phyloP scores from a whole-genome alignment of 92 coral and sea anemone species.

The Pocillopora meandrina region DNA sequence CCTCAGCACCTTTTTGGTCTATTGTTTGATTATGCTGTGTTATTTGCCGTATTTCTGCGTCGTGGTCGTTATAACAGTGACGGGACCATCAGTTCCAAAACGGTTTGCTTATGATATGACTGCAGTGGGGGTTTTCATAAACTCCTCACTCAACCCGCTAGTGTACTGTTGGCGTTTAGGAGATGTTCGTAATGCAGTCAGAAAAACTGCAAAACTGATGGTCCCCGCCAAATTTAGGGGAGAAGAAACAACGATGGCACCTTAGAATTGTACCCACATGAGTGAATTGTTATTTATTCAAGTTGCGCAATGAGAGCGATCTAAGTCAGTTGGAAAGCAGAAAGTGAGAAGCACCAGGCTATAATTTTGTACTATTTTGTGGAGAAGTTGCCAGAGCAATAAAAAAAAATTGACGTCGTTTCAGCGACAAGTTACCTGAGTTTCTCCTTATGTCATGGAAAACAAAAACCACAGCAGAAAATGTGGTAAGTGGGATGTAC shows the following conservation, averaged over 20 bases:
- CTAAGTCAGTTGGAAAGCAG: too few relatives aligned
- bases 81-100: constrained; percentile 13
- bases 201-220: constrained; percentile 4
- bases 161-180: constrained; percentile 39
- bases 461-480: too few relatives aligned
- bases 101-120: constrained; percentile 36
- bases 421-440: too few relatives aligned
- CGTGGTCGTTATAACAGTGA: background rate
- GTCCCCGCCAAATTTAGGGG: background rate
- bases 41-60: constrained; percentile 44
- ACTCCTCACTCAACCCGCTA: constrained; percentile 36
- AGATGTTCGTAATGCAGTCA: constrained; percentile 28
- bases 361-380: too few relatives aligned
- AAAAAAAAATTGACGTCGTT: too few relatives aligned
- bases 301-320: background rate
- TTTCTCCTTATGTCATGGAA: too few relatives aligned
- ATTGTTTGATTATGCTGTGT: constrained; percentile 22
- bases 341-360: too few relatives aligned
- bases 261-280: background rate
- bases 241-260: background rate
- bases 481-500: too few relatives aligned
- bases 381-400: too few relatives aligned
- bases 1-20: constrained; percentile 35
- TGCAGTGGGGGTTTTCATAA: constrained; percentile 31
- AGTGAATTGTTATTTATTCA: background rate